phyloP scores from a whole-genome alignment of 92 coral and sea anemone species.

The Siderastrea siderea region DNA sequence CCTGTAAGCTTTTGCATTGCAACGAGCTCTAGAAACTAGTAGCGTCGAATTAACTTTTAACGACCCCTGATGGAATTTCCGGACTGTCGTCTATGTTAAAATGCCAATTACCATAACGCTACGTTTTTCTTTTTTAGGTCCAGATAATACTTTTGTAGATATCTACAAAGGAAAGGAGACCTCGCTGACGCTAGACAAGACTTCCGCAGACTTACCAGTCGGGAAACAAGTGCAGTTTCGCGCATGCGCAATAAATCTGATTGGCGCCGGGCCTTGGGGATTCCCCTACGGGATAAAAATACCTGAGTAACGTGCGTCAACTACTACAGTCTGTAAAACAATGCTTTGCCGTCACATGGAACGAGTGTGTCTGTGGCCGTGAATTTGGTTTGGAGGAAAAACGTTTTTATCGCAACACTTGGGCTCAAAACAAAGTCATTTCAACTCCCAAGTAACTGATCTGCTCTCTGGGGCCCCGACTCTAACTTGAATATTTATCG shows the following conservation, averaged over 20 bases:
- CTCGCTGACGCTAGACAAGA: constrained; percentile 70
- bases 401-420: no score
- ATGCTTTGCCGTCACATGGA: neutral
- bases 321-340: neutral
- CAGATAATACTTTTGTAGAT: constrained; percentile 78
- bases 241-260: constrained; percentile 86
- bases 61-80: no score
- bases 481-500: no score
- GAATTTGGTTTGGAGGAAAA: no score
- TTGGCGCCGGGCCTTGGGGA: constrained; percentile 94
- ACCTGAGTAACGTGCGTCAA: constrained; percentile 46
- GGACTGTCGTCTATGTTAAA: neutral
- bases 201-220: constrained; percentile 54
- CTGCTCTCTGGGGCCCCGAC: no score
- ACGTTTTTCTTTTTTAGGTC: constrained; percentile 60
- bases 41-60: no score
- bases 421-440: no score
- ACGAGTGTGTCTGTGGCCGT: no score
- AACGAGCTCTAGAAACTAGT: no score
- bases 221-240: constrained; percentile 96
- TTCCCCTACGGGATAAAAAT: constrained; percentile 86
- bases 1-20: no score
- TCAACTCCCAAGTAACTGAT: no score
- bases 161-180: constrained; percentile 86
- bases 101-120: neutral